These are phyloP conservation scores for Leptoclinus maculatus DNA, from an alignment of 2,797 vertebrate genomes.

Conservation along the genomic window DNA sequence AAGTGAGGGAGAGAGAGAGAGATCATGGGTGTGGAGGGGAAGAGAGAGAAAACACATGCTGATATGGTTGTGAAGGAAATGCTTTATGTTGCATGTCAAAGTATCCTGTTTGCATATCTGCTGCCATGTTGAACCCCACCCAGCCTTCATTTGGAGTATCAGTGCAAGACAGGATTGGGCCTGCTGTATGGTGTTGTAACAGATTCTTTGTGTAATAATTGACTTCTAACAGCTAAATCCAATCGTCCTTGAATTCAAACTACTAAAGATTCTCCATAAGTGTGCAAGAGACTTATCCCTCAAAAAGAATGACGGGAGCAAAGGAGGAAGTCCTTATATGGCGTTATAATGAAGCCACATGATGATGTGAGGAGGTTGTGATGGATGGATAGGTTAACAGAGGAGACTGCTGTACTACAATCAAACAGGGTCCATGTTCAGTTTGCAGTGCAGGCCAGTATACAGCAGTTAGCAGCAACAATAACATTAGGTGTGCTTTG, in stretches of 20 bases:
- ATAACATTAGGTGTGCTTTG: not conserved
- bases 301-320: not conserved
- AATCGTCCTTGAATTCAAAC: not conserved
- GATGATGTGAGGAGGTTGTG: not conserved
- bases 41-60: constrained; percentile 12
- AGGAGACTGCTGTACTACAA: not conserved
- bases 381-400: not conserved
- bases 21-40: not conserved
- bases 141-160: not conserved
- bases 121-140: constrained; percentile 2
- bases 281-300: not conserved
- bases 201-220: not conserved
- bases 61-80: not conserved
- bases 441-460: not conserved
- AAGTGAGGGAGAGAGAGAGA: not conserved
- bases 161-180: not conserved
- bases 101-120: constrained; percentile 1
- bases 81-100: constrained; percentile 26
- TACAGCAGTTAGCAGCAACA: not conserved
- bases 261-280: not conserved
- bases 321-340: not conserved
- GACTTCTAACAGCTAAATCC: not conserved
- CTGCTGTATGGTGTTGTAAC: not conserved
- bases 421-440: not conserved
- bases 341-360: not conserved